Evolutionary conservation across 2,888 invertebrate species (phyloP).

Genomic region (Tortricodes alternella): DNA sequence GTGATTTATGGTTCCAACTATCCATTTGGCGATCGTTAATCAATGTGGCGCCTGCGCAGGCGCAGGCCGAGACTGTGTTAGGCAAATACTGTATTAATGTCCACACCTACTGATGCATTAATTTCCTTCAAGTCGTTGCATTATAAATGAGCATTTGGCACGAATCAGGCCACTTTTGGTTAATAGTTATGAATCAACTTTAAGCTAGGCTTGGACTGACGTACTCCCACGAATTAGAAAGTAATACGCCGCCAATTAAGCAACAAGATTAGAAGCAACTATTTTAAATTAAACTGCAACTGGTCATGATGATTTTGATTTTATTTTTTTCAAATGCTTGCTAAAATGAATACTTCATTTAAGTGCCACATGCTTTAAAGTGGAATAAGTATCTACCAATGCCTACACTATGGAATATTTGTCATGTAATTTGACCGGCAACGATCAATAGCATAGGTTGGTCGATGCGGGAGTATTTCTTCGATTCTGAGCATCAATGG

Average conservation of each 20-base stretch:
- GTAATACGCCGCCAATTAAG: constrained; percentile 1
- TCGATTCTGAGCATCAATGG: too few species aligned
- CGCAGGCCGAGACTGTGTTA: neutral
- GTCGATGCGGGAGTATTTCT: too few species aligned
- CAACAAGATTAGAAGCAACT: too few species aligned
- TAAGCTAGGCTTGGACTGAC: neutral
- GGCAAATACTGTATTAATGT: constrained; percentile 3
- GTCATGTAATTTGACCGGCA: too few species aligned
- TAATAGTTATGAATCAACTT: constrained; percentile 4
- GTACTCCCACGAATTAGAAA: constrained; percentile 1
- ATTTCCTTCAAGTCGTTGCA: constrained; percentile 5
- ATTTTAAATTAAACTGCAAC: too few species aligned
- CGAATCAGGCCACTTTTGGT: constrained; percentile 8
- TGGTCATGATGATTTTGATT: too few species aligned
- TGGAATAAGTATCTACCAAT: too few species aligned
- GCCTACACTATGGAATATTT: too few species aligned
- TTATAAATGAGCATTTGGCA: constrained; percentile 19
- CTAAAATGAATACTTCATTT: too few species aligned
- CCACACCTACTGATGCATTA: constrained; percentile 15
- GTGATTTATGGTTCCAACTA: constrained; percentile 14
- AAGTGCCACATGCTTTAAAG: too few species aligned
- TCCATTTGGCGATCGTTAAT: constrained; percentile 27
- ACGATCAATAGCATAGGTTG: too few species aligned
- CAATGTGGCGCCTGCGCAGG: constrained; percentile 17
- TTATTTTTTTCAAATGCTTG: too few species aligned